Evolutionary conservation across 2,797 vertebrate species (phyloP).

Genomic region (Poliocrania exsul): DNA sequence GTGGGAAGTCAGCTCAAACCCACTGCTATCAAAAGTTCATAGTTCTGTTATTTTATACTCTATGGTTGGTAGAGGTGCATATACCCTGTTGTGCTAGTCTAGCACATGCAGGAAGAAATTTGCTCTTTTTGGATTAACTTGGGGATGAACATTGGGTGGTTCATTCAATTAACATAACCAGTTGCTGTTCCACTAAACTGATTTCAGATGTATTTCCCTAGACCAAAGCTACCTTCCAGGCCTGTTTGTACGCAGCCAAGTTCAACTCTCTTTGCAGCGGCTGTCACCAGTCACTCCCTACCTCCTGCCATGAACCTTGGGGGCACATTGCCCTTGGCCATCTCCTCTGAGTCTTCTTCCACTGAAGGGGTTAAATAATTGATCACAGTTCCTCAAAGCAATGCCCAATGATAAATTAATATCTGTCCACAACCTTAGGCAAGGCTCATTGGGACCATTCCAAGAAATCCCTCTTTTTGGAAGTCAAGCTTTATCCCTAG

Average conservation of each 20-base stretch:
- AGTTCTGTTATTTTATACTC: neutral
- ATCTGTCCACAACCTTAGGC: neutral
- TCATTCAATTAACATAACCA: neutral
- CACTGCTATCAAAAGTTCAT: neutral
- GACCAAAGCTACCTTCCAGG: neutral
- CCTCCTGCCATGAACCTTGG: neutral
- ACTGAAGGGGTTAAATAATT: neutral
- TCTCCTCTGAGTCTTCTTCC: neutral
- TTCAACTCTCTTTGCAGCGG: neutral
- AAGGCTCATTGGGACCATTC: neutral
- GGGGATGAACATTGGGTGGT: neutral
- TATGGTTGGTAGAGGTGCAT: neutral
- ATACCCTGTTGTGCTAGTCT: rapidly evolving
- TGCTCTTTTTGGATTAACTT: neutral
- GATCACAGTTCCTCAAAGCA: neutral
- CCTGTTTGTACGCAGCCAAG: neutral
- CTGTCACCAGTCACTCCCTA: neutral
- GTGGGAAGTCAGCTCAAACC: neutral
- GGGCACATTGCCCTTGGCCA: neutral
- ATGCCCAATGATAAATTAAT: neutral
- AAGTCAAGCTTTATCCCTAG: neutral
- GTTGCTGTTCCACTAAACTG: neutral
- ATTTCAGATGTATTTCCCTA: neutral
- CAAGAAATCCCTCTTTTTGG: neutral
- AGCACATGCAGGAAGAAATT: rapidly evolving